Conservation (phyloP, 2,888 invertebrate species). For the Ormia ochracea region DNA sequence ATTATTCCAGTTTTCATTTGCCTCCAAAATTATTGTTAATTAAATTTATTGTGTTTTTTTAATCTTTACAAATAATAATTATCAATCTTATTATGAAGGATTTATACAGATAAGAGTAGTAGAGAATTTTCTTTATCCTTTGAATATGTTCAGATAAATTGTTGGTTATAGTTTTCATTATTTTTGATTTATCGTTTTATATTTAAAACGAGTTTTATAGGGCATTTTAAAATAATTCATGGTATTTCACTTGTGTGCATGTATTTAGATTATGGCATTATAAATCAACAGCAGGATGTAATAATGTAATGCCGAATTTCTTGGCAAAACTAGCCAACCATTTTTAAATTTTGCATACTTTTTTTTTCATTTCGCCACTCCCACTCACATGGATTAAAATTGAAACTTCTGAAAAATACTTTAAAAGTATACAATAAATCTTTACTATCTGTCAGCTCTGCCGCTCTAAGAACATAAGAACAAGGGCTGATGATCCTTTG, state of each 20-base stretch:
- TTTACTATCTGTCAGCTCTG: slow-evolving; percentile 44
- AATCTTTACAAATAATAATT: too few species aligned
- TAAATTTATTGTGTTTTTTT: too few species aligned
- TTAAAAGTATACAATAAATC: slow-evolving; percentile 48
- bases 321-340: slow-evolving; percentile 4
- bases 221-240: background rate
- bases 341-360: background rate
- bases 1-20: too few species aligned
- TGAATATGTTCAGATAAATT: background rate
- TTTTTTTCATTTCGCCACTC: background rate
- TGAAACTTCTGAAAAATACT: slow-evolving; percentile 18
- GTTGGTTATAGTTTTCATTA: background rate
- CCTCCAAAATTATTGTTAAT: too few species aligned
- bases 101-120: too few species aligned
- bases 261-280: background rate
- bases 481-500: background rate
- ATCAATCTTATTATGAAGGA: too few species aligned
- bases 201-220: background rate
- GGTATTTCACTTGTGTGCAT: background rate
- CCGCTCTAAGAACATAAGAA: slow-evolving; percentile 11
- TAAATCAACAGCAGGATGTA: slow-evolving; percentile 24
- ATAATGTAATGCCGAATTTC: background rate
- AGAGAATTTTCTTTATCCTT: too few species aligned
- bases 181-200: background rate
- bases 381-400: background rate